Conservation (phyloP, 2,888 invertebrate species). For the Luffia ferchaultella region DNA sequence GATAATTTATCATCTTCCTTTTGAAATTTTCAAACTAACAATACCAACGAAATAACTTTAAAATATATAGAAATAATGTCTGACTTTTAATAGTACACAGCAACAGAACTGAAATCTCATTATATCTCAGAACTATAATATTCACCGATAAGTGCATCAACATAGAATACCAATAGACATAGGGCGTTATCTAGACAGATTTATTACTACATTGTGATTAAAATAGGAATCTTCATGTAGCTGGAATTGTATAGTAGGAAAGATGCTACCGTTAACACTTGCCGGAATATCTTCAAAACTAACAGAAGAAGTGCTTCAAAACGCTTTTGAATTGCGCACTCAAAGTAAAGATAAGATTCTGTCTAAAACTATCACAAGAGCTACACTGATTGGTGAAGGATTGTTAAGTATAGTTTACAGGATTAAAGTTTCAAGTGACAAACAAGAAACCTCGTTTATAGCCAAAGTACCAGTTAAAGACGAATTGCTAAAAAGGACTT, state of each 20-base stretch:
- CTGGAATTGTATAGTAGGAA: conserved; percentile 4
- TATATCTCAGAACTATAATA: not conserved
- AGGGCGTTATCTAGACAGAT: not conserved
- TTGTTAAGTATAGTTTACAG: conserved; percentile 33
- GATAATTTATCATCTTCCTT: too few species aligned
- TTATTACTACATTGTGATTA: not conserved
- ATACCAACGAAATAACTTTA: not conserved
- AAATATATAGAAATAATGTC: too few species aligned
- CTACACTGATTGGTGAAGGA: conserved; percentile 31
- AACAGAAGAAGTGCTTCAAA: conserved; percentile 25
- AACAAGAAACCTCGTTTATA: conserved; percentile 23
- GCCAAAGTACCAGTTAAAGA: conserved; percentile 29
- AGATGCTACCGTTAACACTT: conserved; percentile 26
- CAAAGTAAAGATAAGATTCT: conserved; percentile 25
- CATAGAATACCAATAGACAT: not conserved
- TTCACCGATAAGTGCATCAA: not conserved
- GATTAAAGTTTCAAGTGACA: conserved; percentile 22
- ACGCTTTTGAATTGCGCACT: conserved; percentile 26
- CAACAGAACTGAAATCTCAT: not conserved
- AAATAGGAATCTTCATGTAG: not conserved
- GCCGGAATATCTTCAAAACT: conserved; percentile 26
- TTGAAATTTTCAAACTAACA: not conserved
- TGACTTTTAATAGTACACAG: not conserved
- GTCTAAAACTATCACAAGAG: conserved; percentile 23
- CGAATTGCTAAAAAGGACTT: conserved; percentile 21